Percentiles rank a stretch among this genome's conserved stretches.
Evolutionary conservation across 2,797 vertebrate species (phyloP).

Genomic region (Sebastolobus alascanus): DNA sequence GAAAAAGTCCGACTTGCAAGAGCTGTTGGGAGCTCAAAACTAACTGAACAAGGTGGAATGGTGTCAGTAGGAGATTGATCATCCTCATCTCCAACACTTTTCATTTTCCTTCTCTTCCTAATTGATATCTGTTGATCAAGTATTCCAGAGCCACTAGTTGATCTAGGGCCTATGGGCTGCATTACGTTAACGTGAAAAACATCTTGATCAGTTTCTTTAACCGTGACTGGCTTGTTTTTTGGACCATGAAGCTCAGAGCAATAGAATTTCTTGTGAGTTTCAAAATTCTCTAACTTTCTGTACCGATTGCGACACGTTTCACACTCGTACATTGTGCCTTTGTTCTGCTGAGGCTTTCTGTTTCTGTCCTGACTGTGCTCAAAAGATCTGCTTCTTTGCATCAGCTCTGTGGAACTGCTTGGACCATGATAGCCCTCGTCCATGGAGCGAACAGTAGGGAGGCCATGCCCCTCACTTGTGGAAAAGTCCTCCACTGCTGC

Average conservation of each 20-base stretch:
- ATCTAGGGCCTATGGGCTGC: slow-evolving; percentile 87
- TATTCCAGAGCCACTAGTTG: slow-evolving; percentile 81
- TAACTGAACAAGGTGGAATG: slow-evolving; percentile 84
- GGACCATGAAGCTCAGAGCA: slow-evolving; percentile 98
- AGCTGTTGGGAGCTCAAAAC: slow-evolving; percentile 80
- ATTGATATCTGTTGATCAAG: slow-evolving; percentile 94
- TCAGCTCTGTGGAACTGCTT: slow-evolving; percentile 82
- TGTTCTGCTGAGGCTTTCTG: slow-evolving; percentile 92
- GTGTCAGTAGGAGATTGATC: slow-evolving; percentile 92
- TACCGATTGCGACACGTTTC: slow-evolving; percentile 98
- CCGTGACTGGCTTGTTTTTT: slow-evolving; percentile 90
- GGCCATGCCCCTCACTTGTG: slow-evolving; percentile 87
- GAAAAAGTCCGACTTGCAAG: slow-evolving; percentile 75
- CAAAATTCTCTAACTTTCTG: slow-evolving; percentile 97
- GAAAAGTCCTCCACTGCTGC: slow-evolving; percentile 95
- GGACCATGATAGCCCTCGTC: slow-evolving; percentile 90
- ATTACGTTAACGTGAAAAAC: slow-evolving; percentile 80
- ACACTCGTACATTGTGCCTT: slow-evolving; percentile 99
- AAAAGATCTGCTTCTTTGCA: slow-evolving; percentile 89
- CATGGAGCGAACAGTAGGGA: slow-evolving; percentile 87
- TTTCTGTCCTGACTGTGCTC: slow-evolving; percentile 89
- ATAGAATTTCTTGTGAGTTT: slow-evolving; percentile 99
- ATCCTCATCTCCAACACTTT: slow-evolving; percentile 97
- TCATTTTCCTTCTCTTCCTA: slow-evolving; percentile 97
- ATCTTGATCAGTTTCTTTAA: slow-evolving; percentile 90